phyloP scores from a whole-genome alignment of 2,888 invertebrate species.

The Clusia tigrina region DNA sequence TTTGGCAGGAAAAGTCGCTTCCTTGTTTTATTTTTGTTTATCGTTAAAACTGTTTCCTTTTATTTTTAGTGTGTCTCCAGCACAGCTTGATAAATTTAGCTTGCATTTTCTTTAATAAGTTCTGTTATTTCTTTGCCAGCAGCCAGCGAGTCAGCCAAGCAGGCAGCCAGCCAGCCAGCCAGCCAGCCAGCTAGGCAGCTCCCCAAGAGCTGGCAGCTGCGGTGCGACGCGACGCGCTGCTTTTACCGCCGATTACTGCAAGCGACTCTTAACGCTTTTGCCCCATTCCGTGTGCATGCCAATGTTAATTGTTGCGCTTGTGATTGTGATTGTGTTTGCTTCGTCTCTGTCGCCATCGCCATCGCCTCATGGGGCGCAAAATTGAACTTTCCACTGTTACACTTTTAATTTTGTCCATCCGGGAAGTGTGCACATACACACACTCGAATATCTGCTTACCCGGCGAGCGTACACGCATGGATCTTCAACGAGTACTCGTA shows the following conservation, averaged over 20 bases:
- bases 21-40: not conserved
- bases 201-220: slow-evolving; percentile 3
- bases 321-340: not conserved
- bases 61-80: not conserved
- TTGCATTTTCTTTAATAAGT: slow-evolving; percentile 3
- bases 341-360: slow-evolving; percentile 13
- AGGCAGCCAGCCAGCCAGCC: not conserved
- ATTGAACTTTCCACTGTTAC: slow-evolving; percentile 28
- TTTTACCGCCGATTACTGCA: not conserved
- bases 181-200: slow-evolving; percentile 12
- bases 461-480: too few relatives aligned
- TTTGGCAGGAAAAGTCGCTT: not conserved
- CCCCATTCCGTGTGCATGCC: not conserved
- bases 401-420: slow-evolving; percentile 24
- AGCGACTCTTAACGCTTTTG: not conserved
- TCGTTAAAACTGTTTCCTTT: slow-evolving; percentile 12
- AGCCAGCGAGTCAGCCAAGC: slow-evolving; percentile 6
- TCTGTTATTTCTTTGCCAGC: not conserved
- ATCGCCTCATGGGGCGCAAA: slow-evolving; percentile 25
- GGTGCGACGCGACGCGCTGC: not conserved
- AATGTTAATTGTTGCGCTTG: not conserved
- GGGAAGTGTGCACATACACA: too few relatives aligned
- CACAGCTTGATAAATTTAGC: not conserved
- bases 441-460: too few relatives aligned
- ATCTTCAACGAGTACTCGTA: too few relatives aligned